phyloP scores from a whole-genome alignment of 1,140 invertebrate species.

The Melipona quadrifasciata region DNA sequence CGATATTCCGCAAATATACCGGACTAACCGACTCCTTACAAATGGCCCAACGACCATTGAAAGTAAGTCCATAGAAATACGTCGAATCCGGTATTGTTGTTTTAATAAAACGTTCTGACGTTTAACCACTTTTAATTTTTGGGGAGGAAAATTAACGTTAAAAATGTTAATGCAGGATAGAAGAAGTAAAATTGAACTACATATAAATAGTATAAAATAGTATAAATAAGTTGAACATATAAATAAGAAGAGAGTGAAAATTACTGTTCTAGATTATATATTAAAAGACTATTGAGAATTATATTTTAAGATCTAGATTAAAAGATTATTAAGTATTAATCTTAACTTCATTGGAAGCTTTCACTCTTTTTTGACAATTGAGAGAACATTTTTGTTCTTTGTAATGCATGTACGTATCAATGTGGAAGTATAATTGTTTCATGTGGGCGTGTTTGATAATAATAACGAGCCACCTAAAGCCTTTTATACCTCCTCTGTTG shows the following conservation, averaged over 20 bases:
- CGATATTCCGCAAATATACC: slow-evolving; percentile 54
- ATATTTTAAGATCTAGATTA: not conserved
- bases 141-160: not conserved
- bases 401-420: not conserved
- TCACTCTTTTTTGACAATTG: not conserved
- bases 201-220: too few species aligned
- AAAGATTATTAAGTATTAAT: not conserved
- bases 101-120: too few species aligned
- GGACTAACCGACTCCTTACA: slow-evolving; percentile 46
- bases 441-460: slow-evolving; percentile 61
- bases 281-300: not conserved
- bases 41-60: slow-evolving; percentile 26
- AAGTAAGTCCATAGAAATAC: slow-evolving; percentile 13
- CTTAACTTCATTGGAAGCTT: not conserved
- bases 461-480: slow-evolving; percentile 66
- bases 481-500: slow-evolving; percentile 25
- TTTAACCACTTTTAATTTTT: not conserved
- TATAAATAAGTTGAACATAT: not conserved
- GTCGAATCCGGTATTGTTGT: not conserved
- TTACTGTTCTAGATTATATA: not conserved
- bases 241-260: not conserved
- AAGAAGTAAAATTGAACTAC: not conserved
- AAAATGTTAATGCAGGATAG: not conserved
- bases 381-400: not conserved
- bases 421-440: slow-evolving; percentile 11